Conservation (phyloP, 2,113 vertebrate species). For the Lepisosteus osseus region DNA sequence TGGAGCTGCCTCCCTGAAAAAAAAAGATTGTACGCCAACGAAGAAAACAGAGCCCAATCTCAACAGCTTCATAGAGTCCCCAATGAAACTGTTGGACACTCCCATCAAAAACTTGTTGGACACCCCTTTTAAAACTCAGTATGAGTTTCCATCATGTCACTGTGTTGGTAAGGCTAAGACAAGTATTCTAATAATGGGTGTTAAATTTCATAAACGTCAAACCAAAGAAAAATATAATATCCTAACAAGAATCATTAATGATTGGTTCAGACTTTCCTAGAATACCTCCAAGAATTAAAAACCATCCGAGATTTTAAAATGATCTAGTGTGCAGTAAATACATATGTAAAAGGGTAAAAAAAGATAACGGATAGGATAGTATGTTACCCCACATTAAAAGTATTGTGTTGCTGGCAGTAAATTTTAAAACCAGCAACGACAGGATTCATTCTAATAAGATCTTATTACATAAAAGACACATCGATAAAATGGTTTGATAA, state of each 20-base stretch:
- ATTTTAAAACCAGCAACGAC: too few relatives aligned
- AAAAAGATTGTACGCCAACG: slow-evolving; percentile 78
- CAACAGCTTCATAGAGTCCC: slow-evolving; percentile 88
- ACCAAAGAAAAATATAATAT: neutral
- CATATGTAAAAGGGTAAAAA: too few relatives aligned
- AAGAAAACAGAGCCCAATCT: slow-evolving; percentile 83
- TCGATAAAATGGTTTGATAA: too few relatives aligned
- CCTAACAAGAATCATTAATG: neutral
- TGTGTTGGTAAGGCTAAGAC: slow-evolving; percentile 82
- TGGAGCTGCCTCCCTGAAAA: slow-evolving; percentile 43
- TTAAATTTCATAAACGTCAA: neutral
- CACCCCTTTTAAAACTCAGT: slow-evolving; percentile 91
- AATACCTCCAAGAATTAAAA: too few relatives aligned
- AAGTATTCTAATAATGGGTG: neutral
- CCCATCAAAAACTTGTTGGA: slow-evolving; percentile 89
- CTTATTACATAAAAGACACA: too few relatives aligned
- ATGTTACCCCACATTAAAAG: too few relatives aligned
- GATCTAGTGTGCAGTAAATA: too few relatives aligned
- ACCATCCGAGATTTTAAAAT: too few relatives aligned
- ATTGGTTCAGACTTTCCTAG: too few relatives aligned
- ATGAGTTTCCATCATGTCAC: slow-evolving; percentile 92
- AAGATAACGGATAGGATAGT: too few relatives aligned
- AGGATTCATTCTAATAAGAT: too few relatives aligned
- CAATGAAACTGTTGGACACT: slow-evolving; percentile 78
- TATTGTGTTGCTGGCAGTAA: too few relatives aligned